These are phyloP conservation scores for Erannis defoliaria DNA, from an alignment of 2,888 invertebrate genomes.

Conservation along the genomic window DNA sequence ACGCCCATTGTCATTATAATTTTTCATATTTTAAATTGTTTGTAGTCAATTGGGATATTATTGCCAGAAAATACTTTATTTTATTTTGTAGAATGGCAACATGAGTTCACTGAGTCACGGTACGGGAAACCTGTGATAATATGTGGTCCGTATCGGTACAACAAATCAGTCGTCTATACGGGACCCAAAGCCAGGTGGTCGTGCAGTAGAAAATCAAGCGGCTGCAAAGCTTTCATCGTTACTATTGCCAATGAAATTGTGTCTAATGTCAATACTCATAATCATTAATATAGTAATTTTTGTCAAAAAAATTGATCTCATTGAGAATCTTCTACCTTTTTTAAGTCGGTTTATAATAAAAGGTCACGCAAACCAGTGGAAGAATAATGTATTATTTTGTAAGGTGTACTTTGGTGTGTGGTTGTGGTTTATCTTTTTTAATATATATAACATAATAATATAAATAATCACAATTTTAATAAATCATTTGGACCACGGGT, in stretches of 20 bases:
- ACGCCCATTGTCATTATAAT: background rate
- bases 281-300: constrained; percentile 4
- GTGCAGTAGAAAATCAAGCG: constrained; percentile 44
- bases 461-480: no score
- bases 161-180: constrained; percentile 36
- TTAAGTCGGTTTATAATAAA: no score
- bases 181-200: constrained; percentile 45
- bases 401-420: no score
- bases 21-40: no score
- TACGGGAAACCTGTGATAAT: constrained; percentile 57
- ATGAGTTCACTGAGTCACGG: constrained; percentile 48
- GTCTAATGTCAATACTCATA: background rate
- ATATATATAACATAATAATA: no score
- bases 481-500: no score
- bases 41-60: background rate
- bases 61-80: background rate
- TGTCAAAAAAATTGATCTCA: no score
- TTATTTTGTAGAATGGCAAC: constrained; percentile 1
- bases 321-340: no score
- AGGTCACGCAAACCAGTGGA: no score
- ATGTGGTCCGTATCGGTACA: constrained; percentile 49
- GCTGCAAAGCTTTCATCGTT: constrained; percentile 25
- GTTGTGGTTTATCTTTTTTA: no score
- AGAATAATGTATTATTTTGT: no score
- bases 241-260: constrained; percentile 22